These are phyloP conservation scores for Pheosia tremula DNA, from an alignment of 2,888 invertebrate species.

Conservation along the genomic window DNA sequence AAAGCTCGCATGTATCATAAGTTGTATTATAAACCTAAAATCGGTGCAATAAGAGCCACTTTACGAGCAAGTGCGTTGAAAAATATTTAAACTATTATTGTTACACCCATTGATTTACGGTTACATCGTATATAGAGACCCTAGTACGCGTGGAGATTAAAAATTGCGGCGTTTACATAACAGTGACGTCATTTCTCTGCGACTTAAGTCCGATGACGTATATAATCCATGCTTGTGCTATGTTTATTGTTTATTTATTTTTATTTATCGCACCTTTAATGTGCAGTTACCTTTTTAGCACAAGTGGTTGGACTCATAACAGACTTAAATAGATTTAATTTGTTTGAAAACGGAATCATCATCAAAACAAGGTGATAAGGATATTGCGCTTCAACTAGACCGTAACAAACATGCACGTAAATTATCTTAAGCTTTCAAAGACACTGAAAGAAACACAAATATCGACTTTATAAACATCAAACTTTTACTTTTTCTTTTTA, in stretches of 20 bases:
- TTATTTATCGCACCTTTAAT: constrained; percentile 1
- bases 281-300: background rate
- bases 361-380: constrained; percentile 8
- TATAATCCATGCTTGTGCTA: background rate
- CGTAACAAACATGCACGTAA: constrained; percentile 1
- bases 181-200: too few relatives aligned
- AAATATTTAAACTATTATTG: too few relatives aligned
- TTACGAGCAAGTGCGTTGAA: too few relatives aligned
- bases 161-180: too few relatives aligned
- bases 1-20: too few relatives aligned
- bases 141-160: too few relatives aligned
- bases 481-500: background rate
- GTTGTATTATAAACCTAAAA: too few relatives aligned
- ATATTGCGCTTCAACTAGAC: constrained; percentile 5
- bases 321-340: constrained; percentile 5
- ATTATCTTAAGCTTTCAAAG: background rate
- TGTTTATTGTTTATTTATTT: background rate
- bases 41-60: too few relatives aligned
- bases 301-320: constrained; percentile 2
- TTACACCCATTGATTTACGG: too few relatives aligned
- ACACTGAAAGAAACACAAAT: background rate
- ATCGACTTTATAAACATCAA: constrained; percentile 10
- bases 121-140: too few relatives aligned
- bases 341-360: background rate
- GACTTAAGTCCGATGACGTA: background rate